phyloP scores from a whole-genome alignment of 2,797 vertebrate genomes.

The Avahi laniger region DNA sequence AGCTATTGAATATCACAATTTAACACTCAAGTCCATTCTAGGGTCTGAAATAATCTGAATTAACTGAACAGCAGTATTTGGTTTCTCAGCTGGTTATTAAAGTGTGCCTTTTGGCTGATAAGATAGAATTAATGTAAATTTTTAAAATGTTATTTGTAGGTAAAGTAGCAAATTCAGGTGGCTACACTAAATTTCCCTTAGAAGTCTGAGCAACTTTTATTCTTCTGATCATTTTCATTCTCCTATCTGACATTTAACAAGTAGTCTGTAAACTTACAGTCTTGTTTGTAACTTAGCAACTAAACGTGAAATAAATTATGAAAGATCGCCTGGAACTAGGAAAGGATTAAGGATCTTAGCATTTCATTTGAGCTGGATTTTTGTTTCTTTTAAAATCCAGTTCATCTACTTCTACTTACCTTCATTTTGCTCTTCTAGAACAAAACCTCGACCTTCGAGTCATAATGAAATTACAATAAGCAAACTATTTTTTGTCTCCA shows the following conservation, averaged over 20 bases:
- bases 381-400: not conserved
- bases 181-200: not conserved
- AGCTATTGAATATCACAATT: not conserved
- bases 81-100: not conserved
- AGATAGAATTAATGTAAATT: not conserved
- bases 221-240: not conserved
- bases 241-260: not conserved
- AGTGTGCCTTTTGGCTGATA: not conserved
- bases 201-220: slow-evolving; percentile 4
- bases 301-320: not conserved
- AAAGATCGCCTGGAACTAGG: not conserved
- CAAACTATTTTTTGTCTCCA: not conserved
- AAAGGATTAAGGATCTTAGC: not conserved
- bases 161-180: not conserved
- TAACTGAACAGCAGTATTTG: not conserved
- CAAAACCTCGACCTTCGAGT: slow-evolving; percentile 31
- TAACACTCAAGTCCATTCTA: not conserved
- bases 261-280: not conserved
- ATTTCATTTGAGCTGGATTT: not conserved
- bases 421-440: slow-evolving; percentile 33
- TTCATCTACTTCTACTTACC: not conserved
- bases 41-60: not conserved
- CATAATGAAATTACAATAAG: slow-evolving; percentile 9
- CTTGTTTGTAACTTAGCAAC: slow-evolving; percentile 12
- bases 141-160: slow-evolving; percentile 7